Base-by-base conservation (phyloP, 2,888 invertebrate species). In the Oscheius sp. region DNA sequence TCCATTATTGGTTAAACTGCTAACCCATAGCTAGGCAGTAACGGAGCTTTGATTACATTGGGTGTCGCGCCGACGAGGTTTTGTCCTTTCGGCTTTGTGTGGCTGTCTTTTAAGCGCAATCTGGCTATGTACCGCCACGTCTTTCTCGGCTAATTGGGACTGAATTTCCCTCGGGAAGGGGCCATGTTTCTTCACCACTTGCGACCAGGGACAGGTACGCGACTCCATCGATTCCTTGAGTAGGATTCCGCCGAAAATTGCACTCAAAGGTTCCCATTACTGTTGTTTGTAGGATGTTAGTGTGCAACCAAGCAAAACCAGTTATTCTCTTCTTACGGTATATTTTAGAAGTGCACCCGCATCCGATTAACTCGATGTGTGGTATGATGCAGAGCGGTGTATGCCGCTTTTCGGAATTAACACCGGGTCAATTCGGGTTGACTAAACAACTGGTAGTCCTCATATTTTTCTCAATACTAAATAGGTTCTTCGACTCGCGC, bases 351-450 rank as follows among this genome's bases (percentile, higher is more conserved):
- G 62, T 17, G 20, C 62, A 49, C 41, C 33, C 62, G 17, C 38
- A 44, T 51, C 51, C 64, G 51, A 24, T 32, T 22, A 44, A 26
- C 28, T 33, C 64, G 51, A 66, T 66, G 66, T 66, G 66, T 57
- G 66, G 66, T 32, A 72, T 72, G 64, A 72, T 81, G 78, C 74
- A 78, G 54, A 78, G 69, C 44, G 82, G 80, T 28, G 63, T 84
- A 24, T 84, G 83, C 64, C 75, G 81, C 26, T 83, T 84, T 64
- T 74, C 82, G 8, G 84, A 84, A 65, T 71, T 84, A 32, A 77
- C 82, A 22, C 82, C 84, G 22, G 81, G 81, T 38, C 85, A 85
- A 68, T 85, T 84, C 67, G 85, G 84, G 12, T 74, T 85, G 64
- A 85, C 85, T 22, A 85, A 85, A 64, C 84, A 85, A 67, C 44